Evolutionary conservation across 64 coral and sea anemone genomes (phyloP), one percentile per base, ranked within the genome.

Genomic region (Montipora capricornis): DNA sequence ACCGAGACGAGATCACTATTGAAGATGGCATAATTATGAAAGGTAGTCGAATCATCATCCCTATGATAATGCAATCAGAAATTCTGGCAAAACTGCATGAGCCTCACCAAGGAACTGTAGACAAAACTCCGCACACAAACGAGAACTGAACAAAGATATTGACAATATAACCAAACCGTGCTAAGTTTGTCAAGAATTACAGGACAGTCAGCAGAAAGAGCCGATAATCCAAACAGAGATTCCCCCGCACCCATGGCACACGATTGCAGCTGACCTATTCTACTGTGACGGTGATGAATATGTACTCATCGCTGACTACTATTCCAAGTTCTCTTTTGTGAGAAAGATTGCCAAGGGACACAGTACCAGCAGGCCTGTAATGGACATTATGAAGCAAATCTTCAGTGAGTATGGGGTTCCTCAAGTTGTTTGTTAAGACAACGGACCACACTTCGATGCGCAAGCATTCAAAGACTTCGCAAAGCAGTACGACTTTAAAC

Each of bases 271-370:
- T 19, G 74, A 89, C 20, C 19, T 89, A 15, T 89, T 89, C 53
- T 77, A 89, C 87, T n/a, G 76, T 16, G 47, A 89, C 71, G 87
- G 52, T 20, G 74, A 73, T 46, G 87, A 89, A 61, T 89, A 57
- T 53, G 73, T 89, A 24, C 77, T 80, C 8, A 64, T 90, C n/a
- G 20, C 89, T 26, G 89, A 91, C 62, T 91, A 82, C 19, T 82
- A 82, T 60, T 73, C 92, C 4, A 94, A 88, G 53, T 82, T 17
- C n/a, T 44, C 76, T 0, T 94, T 82, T 73, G 76, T 88, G 5
- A 53, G 53, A 57, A 11, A 57, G 11, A 57, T 11, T 11, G 1
- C 53, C 2, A 57, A 57, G 53, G 77, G 51, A 58, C 5, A 94
- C 4, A 94, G 68, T 70, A 80, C 6, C 9, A 93, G 83, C 53